Percentiles rank a stretch among this genome's conserved stretches.
Conservation (phyloP, 2,888 invertebrate species). For the Meta bourneti region DNA sequence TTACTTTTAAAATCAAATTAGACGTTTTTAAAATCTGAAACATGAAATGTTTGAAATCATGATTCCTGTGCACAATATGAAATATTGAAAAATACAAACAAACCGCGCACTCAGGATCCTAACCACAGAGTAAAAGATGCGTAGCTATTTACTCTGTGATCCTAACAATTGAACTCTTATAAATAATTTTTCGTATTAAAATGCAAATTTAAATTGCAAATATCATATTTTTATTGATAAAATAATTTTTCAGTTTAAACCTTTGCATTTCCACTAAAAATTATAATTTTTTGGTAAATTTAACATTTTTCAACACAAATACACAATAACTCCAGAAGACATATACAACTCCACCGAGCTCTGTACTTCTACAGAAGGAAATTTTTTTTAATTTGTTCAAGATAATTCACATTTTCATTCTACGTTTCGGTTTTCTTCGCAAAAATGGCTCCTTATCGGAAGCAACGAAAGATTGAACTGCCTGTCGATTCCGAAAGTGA, state of each 20-base stretch:
- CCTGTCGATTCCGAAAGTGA: constrained; percentile 27
- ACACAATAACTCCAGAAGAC: background rate
- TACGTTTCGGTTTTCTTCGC: background rate
- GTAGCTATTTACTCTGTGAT: too few relatives aligned
- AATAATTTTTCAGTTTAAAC: background rate
- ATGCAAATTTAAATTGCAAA: background rate
- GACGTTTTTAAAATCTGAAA: too few relatives aligned
- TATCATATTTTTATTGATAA: background rate
- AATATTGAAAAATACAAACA: constrained; percentile 11
- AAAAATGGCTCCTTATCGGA: constrained; percentile 34
- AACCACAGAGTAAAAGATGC: too few relatives aligned
- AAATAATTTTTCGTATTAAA: background rate
- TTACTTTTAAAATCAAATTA: background rate
- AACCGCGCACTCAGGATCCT: background rate
- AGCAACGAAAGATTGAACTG: constrained; percentile 24
- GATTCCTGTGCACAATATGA: background rate
- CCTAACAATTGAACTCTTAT: background rate
- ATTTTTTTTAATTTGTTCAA: background rate
- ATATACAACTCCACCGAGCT: background rate
- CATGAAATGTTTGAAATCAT: background rate
- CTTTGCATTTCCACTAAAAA: too few relatives aligned
- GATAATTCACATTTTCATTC: background rate
- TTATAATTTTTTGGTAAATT: too few relatives aligned
- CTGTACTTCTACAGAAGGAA: background rate
- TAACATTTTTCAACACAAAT: background rate